phyloP scores from a whole-genome alignment of 2,888 invertebrate genomes.

The Ochropacha duplaris region DNA sequence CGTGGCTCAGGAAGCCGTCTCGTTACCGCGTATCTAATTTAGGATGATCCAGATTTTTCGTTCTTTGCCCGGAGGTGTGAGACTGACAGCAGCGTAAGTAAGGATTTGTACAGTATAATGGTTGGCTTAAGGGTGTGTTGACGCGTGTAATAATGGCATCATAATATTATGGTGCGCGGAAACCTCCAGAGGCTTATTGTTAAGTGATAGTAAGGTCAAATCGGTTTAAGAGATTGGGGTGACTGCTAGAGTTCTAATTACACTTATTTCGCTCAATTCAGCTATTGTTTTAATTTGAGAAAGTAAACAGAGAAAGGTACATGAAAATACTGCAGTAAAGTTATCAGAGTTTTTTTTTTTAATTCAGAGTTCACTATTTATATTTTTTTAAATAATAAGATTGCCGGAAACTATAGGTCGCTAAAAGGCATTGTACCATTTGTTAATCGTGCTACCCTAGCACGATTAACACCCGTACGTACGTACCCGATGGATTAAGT shows the following conservation, averaged over 20 bases:
- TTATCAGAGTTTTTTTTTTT: too few species aligned
- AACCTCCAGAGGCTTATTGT: constrained; percentile 23
- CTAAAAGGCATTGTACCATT: too few species aligned
- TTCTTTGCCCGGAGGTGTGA: constrained; percentile 55
- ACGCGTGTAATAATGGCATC: constrained; percentile 33
- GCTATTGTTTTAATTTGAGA: neutral
- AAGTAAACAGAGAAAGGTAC: neutral
- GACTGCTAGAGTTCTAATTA: constrained; percentile 24
- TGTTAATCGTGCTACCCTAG: too few species aligned
- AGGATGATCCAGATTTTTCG: constrained; percentile 66
- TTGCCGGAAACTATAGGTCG: too few species aligned
- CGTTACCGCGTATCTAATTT: constrained; percentile 69
- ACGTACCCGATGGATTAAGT: too few species aligned
- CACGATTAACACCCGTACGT: too few species aligned
- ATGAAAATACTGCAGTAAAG: too few species aligned
- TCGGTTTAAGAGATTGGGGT: constrained; percentile 24
- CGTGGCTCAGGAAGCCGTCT: constrained; percentile 50
- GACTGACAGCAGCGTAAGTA: constrained; percentile 56
- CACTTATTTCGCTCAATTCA: constrained; percentile 18
- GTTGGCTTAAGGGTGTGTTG: constrained; percentile 37
- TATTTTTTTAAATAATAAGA: too few species aligned
- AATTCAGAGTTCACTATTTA: too few species aligned
- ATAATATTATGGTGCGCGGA: constrained; percentile 21
- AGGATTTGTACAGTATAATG: constrained; percentile 55
- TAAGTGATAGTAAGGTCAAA: constrained; percentile 27